A percentile compares a stretch with the other conserved stretches of the same genome.
Conservation (phyloP, 1,140 invertebrate genomes). For the Drosophila yakuba region DNA sequence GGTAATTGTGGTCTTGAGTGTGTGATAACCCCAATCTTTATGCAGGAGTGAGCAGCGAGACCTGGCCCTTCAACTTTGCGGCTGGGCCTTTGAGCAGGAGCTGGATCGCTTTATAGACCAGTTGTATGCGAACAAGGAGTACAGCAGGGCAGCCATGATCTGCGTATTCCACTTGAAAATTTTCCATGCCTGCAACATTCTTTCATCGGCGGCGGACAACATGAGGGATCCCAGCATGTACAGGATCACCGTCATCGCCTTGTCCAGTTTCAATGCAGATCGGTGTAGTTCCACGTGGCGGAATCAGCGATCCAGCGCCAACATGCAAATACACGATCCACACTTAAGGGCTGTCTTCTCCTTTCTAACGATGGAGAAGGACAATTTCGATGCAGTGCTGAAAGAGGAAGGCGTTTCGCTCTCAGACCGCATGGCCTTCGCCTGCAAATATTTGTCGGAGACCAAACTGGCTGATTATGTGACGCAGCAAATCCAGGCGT, state of each 20-base stretch:
- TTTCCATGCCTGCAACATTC: slow-evolving; percentile 92
- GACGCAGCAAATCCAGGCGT: slow-evolving; percentile 88
- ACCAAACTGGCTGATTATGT: slow-evolving; percentile 92
- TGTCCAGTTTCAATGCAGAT: slow-evolving; percentile 94
- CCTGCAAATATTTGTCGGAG: slow-evolving; percentile 94
- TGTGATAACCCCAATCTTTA: slow-evolving; percentile 9
- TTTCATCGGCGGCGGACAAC: slow-evolving; percentile 88
- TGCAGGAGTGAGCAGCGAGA: slow-evolving; percentile 90
- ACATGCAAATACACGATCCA: slow-evolving; percentile 91
- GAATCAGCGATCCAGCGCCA: slow-evolving; percentile 90
- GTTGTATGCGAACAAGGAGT: slow-evolving; percentile 85
- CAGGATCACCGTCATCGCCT: slow-evolving; percentile 94
- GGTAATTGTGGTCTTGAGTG: too few species aligned
- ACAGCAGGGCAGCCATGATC: slow-evolving; percentile 94
- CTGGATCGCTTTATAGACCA: slow-evolving; percentile 74
- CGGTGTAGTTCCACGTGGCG: slow-evolving; percentile 91
- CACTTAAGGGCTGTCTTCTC: slow-evolving; percentile 96
- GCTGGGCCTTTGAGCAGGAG: slow-evolving; percentile 90
- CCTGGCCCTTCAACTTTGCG: slow-evolving; percentile 93
- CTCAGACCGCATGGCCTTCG: slow-evolving; percentile 96
- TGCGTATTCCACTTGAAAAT: slow-evolving; percentile 95
- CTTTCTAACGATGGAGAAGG: slow-evolving; percentile 93
- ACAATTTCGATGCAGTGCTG: slow-evolving; percentile 92
- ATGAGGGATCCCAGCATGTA: slow-evolving; percentile 84
- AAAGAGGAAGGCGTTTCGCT: slow-evolving; percentile 93